Percentiles rank a stretch among this genome's conserved stretches.
Evolutionary conservation across 2,797 vertebrate genomes (phyloP).

Genomic region (Tenualosa ilisha): DNA sequence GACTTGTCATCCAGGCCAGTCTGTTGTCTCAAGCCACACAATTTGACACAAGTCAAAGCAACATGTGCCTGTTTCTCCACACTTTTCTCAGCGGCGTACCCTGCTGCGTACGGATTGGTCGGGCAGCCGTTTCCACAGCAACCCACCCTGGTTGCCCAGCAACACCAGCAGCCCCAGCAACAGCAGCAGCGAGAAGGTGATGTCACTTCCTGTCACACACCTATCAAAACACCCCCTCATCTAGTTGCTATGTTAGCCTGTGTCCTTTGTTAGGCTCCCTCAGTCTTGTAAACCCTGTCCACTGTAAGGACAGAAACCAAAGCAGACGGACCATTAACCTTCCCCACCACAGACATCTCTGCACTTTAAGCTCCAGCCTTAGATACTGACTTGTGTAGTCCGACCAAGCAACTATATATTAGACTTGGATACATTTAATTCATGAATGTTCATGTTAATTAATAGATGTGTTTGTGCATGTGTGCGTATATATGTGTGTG

Average conservation of each 20-base stretch:
- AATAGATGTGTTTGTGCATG: slow-evolving; percentile 14
- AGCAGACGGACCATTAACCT: background rate
- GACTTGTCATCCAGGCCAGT: slow-evolving; percentile 24
- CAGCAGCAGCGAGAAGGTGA: slow-evolving; percentile 89
- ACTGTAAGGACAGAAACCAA: background rate
- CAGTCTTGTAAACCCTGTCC: background rate
- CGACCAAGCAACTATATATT: background rate
- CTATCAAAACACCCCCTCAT: background rate
- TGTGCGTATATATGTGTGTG: slow-evolving; percentile 15
- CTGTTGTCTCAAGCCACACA: background rate
- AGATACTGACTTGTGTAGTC: background rate
- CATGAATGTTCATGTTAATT: background rate
- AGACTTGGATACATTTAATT: background rate
- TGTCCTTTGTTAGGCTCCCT: background rate
- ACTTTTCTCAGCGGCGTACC: slow-evolving; percentile 82
- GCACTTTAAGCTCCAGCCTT: background rate
- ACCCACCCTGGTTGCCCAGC: slow-evolving; percentile 83
- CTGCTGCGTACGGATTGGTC: slow-evolving; percentile 89
- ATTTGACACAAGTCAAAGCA: slow-evolving; percentile 36
- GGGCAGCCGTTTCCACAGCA: slow-evolving; percentile 89
- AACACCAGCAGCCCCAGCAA: slow-evolving; percentile 86
- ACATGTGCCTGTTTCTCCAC: slow-evolving; percentile 57
- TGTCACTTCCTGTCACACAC: slow-evolving; percentile 64
- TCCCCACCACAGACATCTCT: background rate
- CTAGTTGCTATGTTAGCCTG: background rate